phyloP scores from a whole-genome alignment of 37 sponge, comb jelly and placozoan species.

The Spongia lamella region DNA sequence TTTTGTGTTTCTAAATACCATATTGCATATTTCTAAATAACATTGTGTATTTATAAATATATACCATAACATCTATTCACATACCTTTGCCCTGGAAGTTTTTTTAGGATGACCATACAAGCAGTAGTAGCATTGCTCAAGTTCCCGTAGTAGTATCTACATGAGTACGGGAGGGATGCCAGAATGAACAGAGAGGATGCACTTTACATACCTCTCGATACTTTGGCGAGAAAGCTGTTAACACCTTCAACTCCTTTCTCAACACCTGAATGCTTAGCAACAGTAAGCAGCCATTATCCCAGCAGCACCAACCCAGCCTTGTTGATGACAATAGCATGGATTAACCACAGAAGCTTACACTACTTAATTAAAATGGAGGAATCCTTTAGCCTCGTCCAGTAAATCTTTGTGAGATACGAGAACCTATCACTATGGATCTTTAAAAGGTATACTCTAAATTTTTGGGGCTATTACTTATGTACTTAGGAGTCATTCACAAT shows the following conservation, averaged over 20 bases:
- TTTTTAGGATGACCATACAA: slow-evolving; percentile 75
- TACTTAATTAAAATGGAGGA: too few species aligned
- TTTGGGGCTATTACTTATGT: too few species aligned
- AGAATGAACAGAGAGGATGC: too few species aligned
- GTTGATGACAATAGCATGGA: too few species aligned
- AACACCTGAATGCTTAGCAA: slow-evolving; percentile 17
- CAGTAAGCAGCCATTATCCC: slow-evolving; percentile 59
- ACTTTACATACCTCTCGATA: slow-evolving; percentile 44
- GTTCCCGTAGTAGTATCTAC: slow-evolving; percentile 58
- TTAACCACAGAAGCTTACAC: too few species aligned
- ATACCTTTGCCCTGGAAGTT: slow-evolving; percentile 35
- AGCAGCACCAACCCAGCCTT: slow-evolving; percentile 54
- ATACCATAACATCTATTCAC: background rate
- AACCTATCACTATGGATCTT: too few species aligned
- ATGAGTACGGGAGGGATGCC: background rate
- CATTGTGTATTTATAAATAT: background rate
- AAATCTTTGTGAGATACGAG: too few species aligned
- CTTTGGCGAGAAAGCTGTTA: slow-evolving; percentile 39
- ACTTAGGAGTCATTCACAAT: too few species aligned
- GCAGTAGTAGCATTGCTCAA: slow-evolving; percentile 83
- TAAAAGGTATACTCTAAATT: too few species aligned
- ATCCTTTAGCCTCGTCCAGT: too few species aligned
- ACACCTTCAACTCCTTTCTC: slow-evolving; percentile 42
- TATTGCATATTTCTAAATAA: too few species aligned
- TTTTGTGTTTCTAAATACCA: too few species aligned